Conservation (phyloP, 2,113 vertebrate species). For the Nesoenas mayeri region DNA sequence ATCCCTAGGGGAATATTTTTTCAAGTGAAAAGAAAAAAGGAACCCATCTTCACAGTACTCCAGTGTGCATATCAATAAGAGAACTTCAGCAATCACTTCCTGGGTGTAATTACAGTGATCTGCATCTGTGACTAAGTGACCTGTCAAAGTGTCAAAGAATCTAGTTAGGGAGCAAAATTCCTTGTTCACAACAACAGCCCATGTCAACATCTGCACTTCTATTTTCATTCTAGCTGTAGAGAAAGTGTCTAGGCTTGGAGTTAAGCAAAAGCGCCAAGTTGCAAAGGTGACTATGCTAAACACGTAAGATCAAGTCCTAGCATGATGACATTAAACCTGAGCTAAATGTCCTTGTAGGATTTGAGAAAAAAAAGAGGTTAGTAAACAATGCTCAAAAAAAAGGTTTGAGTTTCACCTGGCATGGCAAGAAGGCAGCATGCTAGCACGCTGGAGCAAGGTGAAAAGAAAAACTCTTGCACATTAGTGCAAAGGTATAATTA, state of each 20-base stretch:
- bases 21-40: not conserved
- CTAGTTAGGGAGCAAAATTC: not conserved
- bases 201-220: not conserved
- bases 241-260: not conserved
- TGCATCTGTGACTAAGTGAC: slow-evolving; percentile 52
- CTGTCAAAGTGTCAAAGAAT: slow-evolving; percentile 55
- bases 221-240: not conserved
- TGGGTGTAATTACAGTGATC: slow-evolving; percentile 52
- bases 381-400: not conserved
- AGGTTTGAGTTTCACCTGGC: not conserved
- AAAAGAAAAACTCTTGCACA: not conserved
- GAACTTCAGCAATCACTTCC: slow-evolving; percentile 47
- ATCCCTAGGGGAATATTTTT: not conserved
- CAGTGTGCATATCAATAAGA: slow-evolving; percentile 47
- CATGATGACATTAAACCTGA: not conserved
- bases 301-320: not conserved
- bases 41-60: not conserved
- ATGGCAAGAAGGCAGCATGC: not conserved
- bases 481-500: slow-evolving; percentile 3
- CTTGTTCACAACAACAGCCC: not conserved
- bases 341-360: not conserved
- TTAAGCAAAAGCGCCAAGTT: not conserved
- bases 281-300: not conserved
- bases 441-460: not conserved
- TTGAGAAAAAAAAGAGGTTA: not conserved